Evolutionary conservation across 2,113 vertebrate species (phyloP), one percentile per base, ranked within the genome.

Genomic region (Nothobranchius kuhntae): DNA sequence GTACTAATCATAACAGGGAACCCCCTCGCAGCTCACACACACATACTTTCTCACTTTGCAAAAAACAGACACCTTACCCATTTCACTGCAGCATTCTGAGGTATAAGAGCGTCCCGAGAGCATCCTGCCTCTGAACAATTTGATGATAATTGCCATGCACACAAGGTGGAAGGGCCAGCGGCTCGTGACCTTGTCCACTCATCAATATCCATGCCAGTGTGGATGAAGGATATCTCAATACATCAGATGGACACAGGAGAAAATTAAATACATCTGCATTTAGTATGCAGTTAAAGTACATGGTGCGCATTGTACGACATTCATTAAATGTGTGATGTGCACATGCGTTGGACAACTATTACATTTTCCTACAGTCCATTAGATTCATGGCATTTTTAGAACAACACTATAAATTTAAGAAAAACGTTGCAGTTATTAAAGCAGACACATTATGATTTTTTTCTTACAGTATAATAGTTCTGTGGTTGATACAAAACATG

Each of bases 131-230:
- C 85, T 74, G 68, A 56, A 77, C 79, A 86, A 82, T 87, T 83
- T 61, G 61, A 14, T 63, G 65, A 82, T 92, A 91, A 92, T 92
- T 89, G 80, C 78, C 51, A 87, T 85, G 86, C 81, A 89, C 67
- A 47, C 71, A 61, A 71, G 63, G 69, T 62, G 68, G 76, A 81
- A 72, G 60, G 73, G 74, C 64, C 56, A 35, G 70, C 40, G 66
- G 78, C 81, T 83, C 77, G 88, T 91, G 87, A 92, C 91, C 91
- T 92, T 91, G 89, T 81, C 84, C 71, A 85, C 79, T 65, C 56
- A 45, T 87, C 88, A 81, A 75, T 78, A 83, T 56, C 65, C 68
- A 67, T 66, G 12, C 59, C 80, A 54, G 45, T 46, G 45, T 64
- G 73, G 53, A 75, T 14, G 38, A 80, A 55, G 80, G 60, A 24